phyloP scores from a whole-genome alignment of 2,888 invertebrate species.

The Apamea monoglypha region DNA sequence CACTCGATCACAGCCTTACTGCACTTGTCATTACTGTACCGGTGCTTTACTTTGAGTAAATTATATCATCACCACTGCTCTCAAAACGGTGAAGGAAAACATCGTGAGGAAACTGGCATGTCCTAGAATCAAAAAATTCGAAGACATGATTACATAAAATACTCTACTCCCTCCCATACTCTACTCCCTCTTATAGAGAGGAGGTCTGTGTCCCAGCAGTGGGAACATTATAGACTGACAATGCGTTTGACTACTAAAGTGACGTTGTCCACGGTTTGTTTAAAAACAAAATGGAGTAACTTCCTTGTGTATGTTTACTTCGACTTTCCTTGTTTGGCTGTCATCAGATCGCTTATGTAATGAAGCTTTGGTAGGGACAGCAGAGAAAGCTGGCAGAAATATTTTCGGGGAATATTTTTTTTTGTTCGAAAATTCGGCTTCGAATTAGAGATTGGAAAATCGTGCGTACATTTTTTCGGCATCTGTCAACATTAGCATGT shows the following conservation, averaged over 20 bases:
- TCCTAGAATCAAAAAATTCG: not conserved
- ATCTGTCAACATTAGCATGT: too few relatives aligned
- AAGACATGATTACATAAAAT: too few relatives aligned
- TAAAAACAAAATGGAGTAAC: conserved; percentile 23
- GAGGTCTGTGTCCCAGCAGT: not conserved
- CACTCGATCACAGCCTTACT: too few relatives aligned
- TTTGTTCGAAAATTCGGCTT: not conserved
- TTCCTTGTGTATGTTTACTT: conserved; percentile 75
- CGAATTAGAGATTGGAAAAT: not conserved
- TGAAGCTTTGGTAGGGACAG: conserved; percentile 69
- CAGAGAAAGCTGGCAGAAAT: conserved; percentile 38
- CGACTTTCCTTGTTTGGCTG: conserved; percentile 81
- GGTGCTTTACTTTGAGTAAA: too few relatives aligned
- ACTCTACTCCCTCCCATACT: too few relatives aligned
- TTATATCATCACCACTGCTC: too few relatives aligned
- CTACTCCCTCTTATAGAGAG: not conserved
- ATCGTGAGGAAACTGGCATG: too few relatives aligned
- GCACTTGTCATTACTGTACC: too few relatives aligned
- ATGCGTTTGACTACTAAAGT: not conserved
- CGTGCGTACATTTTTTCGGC: not conserved
- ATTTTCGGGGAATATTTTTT: not conserved
- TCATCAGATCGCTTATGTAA: conserved; percentile 74
- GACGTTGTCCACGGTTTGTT: conserved; percentile 2
- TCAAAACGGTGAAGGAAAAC: too few relatives aligned
- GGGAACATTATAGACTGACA: not conserved